Evolutionary conservation across 1,140 invertebrate species (phyloP).

Genomic region (Drosophila elegans): DNA sequence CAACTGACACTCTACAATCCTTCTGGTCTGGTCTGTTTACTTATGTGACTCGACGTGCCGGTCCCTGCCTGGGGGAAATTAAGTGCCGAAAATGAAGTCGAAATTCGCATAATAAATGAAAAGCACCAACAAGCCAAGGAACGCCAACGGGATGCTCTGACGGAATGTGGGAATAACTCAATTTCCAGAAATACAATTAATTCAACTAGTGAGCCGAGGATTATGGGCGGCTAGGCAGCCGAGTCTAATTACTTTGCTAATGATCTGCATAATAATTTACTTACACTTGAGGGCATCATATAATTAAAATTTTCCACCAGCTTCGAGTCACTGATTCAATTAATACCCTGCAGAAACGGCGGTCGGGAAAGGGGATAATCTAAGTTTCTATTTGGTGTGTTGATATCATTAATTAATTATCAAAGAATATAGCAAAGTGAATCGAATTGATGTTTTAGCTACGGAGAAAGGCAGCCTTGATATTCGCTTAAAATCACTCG

Average conservation of each 20-base stretch:
- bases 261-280: conserved; percentile 78
- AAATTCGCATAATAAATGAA: conserved; percentile 77
- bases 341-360: conserved; percentile 17
- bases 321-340: conserved; percentile 26
- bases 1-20: conserved; percentile 22
- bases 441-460: neutral
- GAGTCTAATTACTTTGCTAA: conserved; percentile 70
- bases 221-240: conserved; percentile 13
- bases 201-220: conserved; percentile 51
- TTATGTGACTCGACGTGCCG: conserved; percentile 36
- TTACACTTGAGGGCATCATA: conserved; percentile 65
- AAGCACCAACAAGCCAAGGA: conserved; percentile 18
- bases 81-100: conserved; percentile 44
- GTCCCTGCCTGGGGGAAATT: conserved; percentile 43
- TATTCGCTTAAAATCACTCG: too few species aligned
- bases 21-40: conserved; percentile 40
- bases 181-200: conserved; percentile 73
- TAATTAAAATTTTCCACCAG: conserved; percentile 59
- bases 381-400: neutral
- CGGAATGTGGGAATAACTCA: conserved; percentile 67
- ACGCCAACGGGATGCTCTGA: conserved; percentile 29
- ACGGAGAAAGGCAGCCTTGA: too few species aligned
- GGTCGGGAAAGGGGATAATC: neutral
- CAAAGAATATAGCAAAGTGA: neutral
- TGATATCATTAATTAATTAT: neutral